Evolutionary conservation across 2,797 vertebrate genomes (phyloP), one percentile per base, ranked within the genome.

Genomic region (Typhlichthys subterraneus): DNA sequence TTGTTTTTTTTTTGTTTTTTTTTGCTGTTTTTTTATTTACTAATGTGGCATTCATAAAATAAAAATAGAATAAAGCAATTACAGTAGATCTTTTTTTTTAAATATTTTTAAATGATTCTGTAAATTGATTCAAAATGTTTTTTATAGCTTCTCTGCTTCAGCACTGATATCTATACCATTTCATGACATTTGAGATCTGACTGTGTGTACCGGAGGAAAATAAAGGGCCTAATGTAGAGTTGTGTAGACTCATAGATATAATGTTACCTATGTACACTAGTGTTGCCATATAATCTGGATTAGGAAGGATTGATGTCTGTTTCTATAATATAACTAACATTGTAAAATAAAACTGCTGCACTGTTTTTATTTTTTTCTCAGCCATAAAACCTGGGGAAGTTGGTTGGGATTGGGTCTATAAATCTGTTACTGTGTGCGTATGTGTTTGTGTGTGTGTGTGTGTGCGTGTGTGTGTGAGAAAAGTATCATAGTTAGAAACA

Each of bases 61-160:
- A 15, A 76, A 86, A 74, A 72, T 78, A 85, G 75, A 72, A 62
- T 59, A 15, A 75, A 81, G 75, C 72, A 84, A 71, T 68, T 72
- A 73, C 64, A 63, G 70, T 72, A 65, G 56, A 73, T 88, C 81
- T 89, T 93, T 94, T 94, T 92, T 91, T 94, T 92, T 92, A 69
- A 0, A 73, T 72, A 79, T 94, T 95, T 94, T 95, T 94, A 87
- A 93, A 84, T 86, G 84, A 84, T 87, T 77, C 62, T 94, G 76
- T 94, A 92, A 85, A 89, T 94, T 83, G 85, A 87, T 94, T 89
- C 11, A 90, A 90, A 92, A 91, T 31, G 95, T 95, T 94, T 95
- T 90, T 96, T 95, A 93, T 91, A 94, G 95, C 95, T 95, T 95
- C 94, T 95, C 92, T 91, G 94, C 93, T 93, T 42, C 69, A 76